phyloP scores from a whole-genome alignment of 2,888 invertebrate genomes.

The Leptopilina drosophilae region DNA sequence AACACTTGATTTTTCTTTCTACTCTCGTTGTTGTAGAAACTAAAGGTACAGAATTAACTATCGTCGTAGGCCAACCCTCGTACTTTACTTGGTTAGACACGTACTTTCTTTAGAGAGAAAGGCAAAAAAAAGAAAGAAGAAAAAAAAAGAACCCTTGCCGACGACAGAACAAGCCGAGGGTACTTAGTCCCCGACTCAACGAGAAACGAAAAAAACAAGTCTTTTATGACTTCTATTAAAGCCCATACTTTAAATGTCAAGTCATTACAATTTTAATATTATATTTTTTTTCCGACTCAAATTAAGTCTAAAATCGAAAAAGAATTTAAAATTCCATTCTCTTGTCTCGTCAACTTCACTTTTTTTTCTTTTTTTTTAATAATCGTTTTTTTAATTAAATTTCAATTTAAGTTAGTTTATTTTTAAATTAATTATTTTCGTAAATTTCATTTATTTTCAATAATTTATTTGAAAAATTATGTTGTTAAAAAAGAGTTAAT shows the following conservation, averaged over 20 bases:
- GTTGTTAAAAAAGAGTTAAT: no score
- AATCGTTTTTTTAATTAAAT: no score
- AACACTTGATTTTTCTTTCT: constrained; percentile 18
- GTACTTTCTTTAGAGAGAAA: constrained; percentile 5
- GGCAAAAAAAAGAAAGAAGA: background rate
- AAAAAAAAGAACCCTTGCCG: constrained; percentile 28
- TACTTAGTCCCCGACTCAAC: constrained; percentile 7
- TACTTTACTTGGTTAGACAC: constrained; percentile 32
- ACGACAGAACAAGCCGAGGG: constrained; percentile 24
- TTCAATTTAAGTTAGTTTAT: no score
- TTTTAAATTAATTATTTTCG: no score
- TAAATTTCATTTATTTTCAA: no score
- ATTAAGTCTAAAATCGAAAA: background rate
- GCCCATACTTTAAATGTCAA: background rate
- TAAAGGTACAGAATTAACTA: constrained; percentile 33
- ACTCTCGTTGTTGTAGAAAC: constrained; percentile 13
- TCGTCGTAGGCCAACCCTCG: constrained; percentile 15
- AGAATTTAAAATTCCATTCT: background rate
- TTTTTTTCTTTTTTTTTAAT: no score
- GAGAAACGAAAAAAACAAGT: constrained; percentile 7
- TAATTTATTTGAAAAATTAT: no score
- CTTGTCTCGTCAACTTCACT: no score
- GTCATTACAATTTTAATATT: background rate
- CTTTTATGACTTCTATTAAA: constrained; percentile 11
- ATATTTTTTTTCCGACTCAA: background rate